phyloP scores from a whole-genome alignment of 2,113 vertebrate genomes.

The Esox niger region DNA sequence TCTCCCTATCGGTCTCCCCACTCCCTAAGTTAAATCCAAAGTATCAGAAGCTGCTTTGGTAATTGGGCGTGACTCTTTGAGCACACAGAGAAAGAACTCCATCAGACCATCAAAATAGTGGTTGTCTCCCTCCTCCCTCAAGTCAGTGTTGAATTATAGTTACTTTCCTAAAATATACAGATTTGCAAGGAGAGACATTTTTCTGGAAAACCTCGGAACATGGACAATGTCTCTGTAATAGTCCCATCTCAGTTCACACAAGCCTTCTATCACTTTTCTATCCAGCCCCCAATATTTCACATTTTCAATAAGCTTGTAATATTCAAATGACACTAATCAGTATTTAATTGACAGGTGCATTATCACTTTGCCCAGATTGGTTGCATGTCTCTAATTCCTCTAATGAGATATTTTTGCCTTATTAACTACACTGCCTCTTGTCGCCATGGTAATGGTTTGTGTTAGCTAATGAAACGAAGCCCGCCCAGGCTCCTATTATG shows the following conservation, averaged over 20 bases:
- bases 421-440: background rate
- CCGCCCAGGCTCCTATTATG: background rate
- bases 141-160: too few relatives aligned
- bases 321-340: constrained; percentile 23
- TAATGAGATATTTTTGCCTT: background rate
- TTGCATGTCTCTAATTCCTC: background rate
- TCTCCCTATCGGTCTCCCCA: background rate
- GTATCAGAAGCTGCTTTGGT: background rate
- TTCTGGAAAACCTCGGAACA: too few relatives aligned
- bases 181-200: too few relatives aligned
- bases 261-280: too few relatives aligned
- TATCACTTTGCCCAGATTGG: background rate
- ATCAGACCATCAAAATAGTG: background rate
- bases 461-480: constrained; percentile 24
- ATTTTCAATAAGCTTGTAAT: constrained; percentile 34
- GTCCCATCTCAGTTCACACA: too few relatives aligned
- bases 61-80: background rate
- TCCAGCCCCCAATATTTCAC: constrained; percentile 36
- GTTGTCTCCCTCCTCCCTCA: background rate
- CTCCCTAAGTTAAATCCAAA: background rate
- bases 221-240: too few relatives aligned
- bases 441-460: constrained; percentile 18
- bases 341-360: constrained; percentile 14
- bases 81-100: background rate
- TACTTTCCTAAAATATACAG: too few relatives aligned